Base-by-base conservation (phyloP, 1,140 invertebrate genomes). In the Brevipalpus yothersi region DNA sequence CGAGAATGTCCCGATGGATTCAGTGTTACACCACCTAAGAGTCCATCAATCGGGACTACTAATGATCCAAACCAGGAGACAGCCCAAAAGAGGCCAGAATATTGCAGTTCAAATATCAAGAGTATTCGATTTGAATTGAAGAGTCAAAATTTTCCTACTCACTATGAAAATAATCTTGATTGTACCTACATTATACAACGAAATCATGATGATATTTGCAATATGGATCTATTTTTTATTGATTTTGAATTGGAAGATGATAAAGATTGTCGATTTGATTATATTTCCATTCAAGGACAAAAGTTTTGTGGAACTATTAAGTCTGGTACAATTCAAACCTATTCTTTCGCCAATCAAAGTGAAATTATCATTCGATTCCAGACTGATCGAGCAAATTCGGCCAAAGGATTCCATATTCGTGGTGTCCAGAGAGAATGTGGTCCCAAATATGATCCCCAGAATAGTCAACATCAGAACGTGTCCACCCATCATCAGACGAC, bases 221-320 rank as follows among this genome's bases (percentile, higher is more conserved):
- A 59, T 11, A 11, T 68, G n/a, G 63, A 63, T 17, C 17, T 68
- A 15, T 58, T 61, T 9, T 61, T 68, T 21, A 39, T 60, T 1
- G 66, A 66, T 21, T 68, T 68, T 47, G 56, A 62, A 9, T 31
- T 68, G 53, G 64, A 67, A 59, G 12, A 60, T 58, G 1, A 47
- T 49, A 19, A 59, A 17, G 17, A 62, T n/a, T 67, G 66, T 56
- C 7, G 9, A 8, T 39, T 45, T 19, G 63, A 65, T 58, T 65
- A 60, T 60, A 42, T 65, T 13, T 19, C 63, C 15, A 57, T 65
- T 42, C 61, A 64, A 31, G 56, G 56, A 15, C 23, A 45, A 11
- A 51, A 55, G 21, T 51, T 51, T 41, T 64, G 63, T 57, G 61
- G 51, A 41, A 31, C 17, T 21, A 45, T 53, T 23, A 56, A 55